Evolutionary conservation across 2,797 vertebrate species (phyloP), one percentile per base, ranked within the genome.

Genomic region (Pogonophryne albipinna): DNA sequence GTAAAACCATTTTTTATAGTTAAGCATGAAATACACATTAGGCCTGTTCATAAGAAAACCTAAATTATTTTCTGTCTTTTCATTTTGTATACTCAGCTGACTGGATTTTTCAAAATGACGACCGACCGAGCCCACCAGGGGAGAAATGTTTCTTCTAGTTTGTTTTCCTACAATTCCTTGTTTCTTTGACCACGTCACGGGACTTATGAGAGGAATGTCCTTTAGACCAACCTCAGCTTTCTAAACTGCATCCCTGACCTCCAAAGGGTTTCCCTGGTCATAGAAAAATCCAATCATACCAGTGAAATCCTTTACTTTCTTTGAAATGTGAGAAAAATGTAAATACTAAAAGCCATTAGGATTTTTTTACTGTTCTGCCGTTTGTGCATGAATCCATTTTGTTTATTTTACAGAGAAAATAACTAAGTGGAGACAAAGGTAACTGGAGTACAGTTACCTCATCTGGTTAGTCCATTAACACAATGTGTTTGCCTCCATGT

Each of bases 401-500:
- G 66, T 73, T 69, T 44, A n/a, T 14, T 76, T 60, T 52, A 71
- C 9, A 57, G 52, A 79, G 27, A 41, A 49, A 68, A 69, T 38
- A 64, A 75, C 42, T 50, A 46, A 23, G 31, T 17, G 57, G 66
- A 81, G 57, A 50, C 15, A 17, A 9, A 66, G 77, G 77, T 71
- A 82, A 63, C 56, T 14, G 52, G 69, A 86, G 75, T 20, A 13
- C 34, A 50, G 63, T 78, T 79, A 72, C 82, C 71, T 90, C 86
- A 87, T 86, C 88, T 90, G 87, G 87, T 87, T 83, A 73, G 74
- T 79, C 60, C 80, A 88, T 91, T 80, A 85, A 82, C 74, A 73
- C 56, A 19, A 10, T 61, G 71, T 41, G 49, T 31, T 20, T 63
- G 53, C 57, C 0, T 20, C 2, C 3, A 0, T 27, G 23, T 27